Evolutionary conservation across 2,113 vertebrate species (phyloP).

Genomic region (Alaudala cheleensis): DNA sequence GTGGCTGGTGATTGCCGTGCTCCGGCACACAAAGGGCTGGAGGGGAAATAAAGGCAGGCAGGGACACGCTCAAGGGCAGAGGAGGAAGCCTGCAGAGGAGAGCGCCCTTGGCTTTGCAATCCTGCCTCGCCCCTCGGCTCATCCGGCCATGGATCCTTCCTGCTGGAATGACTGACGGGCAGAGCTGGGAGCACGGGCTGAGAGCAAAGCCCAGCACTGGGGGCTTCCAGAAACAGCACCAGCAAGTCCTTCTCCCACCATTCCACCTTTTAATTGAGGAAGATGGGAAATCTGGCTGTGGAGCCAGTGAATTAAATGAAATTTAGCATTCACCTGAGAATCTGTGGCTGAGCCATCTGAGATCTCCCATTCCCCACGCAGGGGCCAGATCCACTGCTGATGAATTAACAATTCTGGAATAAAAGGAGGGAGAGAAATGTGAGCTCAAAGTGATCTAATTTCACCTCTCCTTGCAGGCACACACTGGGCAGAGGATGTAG

Average conservation of each 20-base stretch:
- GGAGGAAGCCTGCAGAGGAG: not conserved
- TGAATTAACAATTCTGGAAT: not conserved
- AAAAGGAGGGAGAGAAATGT: not conserved
- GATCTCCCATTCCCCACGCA: fast-evolving
- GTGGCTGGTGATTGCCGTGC: not conserved
- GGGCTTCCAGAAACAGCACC: not conserved
- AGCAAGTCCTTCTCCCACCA: not conserved
- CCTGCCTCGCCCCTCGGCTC: not conserved
- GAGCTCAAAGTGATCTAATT: not conserved
- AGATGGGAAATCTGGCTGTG: not conserved
- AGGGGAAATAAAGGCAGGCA: not conserved
- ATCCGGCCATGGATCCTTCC: not conserved
- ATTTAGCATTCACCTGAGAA: not conserved
- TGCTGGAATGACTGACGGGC: not conserved
- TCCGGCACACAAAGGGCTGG: not conserved
- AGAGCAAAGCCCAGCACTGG: not conserved
- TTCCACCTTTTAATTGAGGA: not conserved
- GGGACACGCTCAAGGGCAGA: not conserved
- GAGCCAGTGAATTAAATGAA: not conserved
- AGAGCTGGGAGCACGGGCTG: not conserved
- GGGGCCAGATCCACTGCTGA: fast-evolving
- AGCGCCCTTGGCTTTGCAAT: not conserved
- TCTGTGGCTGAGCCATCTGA: fast-evolving
- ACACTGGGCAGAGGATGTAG: not conserved
- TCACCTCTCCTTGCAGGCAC: not conserved